phyloP scores from a whole-genome alignment of 2,888 invertebrate genomes.

The Cheiracanthium punctorium region DNA sequence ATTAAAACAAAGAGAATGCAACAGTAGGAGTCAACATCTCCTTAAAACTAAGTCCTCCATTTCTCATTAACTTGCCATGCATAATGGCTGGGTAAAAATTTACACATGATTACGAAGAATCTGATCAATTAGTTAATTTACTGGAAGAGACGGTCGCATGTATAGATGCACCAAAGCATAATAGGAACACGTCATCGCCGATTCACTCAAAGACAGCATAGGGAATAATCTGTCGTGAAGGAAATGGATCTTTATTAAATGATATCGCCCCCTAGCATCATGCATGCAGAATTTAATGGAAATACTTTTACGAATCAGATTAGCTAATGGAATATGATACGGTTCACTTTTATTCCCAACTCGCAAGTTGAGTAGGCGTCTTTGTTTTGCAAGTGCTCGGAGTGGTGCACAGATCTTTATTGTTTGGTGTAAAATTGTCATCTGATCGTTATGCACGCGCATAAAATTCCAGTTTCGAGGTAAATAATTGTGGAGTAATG shows the following conservation, averaged over 20 bases:
- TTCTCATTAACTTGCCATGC: slow-evolving; percentile 28
- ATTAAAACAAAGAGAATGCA: neutral
- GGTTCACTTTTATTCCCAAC: neutral
- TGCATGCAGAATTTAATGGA: slow-evolving; percentile 17
- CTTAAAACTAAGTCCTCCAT: neutral
- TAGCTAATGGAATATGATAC: slow-evolving; percentile 28
- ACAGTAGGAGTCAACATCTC: neutral
- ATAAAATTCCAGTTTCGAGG: too few relatives aligned
- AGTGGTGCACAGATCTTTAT: neutral
- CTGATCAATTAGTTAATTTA: slow-evolving; percentile 30
- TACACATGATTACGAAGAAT: slow-evolving; percentile 13
- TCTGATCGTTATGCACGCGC: too few relatives aligned
- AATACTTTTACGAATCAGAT: slow-evolving; percentile 17
- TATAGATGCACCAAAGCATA: slow-evolving; percentile 12
- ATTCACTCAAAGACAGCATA: slow-evolving; percentile 24
- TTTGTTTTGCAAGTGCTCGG: neutral
- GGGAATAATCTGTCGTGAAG: slow-evolving; percentile 26
- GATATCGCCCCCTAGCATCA: slow-evolving; percentile 7
- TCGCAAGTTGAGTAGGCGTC: neutral
- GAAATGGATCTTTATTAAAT: slow-evolving; percentile 38
- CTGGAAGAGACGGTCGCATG: neutral
- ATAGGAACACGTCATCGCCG: slow-evolving; percentile 6
- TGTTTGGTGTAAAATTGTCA: too few relatives aligned
- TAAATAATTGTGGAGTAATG: too few relatives aligned
- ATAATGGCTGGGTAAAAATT: slow-evolving; percentile 29